Percentiles rank a stretch among this genome's conserved stretches.
Evolutionary conservation across 2,888 invertebrate genomes (phyloP).

Genomic region (Oasisia sp.): DNA sequence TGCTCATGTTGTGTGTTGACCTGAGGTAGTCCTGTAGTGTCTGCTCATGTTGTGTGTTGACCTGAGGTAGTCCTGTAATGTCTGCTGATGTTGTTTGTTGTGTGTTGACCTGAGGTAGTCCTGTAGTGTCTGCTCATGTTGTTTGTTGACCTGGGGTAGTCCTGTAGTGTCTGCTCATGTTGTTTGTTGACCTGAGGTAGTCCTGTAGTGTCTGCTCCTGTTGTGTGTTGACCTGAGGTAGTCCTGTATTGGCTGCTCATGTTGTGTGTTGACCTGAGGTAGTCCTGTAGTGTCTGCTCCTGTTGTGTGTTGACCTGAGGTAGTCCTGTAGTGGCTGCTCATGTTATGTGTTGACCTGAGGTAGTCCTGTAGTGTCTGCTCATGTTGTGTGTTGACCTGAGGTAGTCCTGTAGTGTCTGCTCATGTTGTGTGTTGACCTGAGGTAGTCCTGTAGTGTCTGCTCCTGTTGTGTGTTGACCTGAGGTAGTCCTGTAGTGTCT

Average conservation of each 20-base stretch:
- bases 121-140: background rate
- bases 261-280: background rate
- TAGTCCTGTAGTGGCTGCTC: background rate
- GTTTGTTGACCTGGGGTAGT: no score
- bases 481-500: background rate
- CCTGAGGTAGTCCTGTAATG: background rate
- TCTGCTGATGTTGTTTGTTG: constrained; percentile 18
- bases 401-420: background rate
- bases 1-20: background rate
- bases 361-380: background rate
- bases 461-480: background rate
- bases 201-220: background rate
- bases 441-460: background rate
- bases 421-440: background rate
- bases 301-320: background rate
- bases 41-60: constrained; percentile 1
- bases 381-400: background rate
- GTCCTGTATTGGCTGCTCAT: background rate
- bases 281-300: background rate
- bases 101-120: no score
- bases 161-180: background rate
- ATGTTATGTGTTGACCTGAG: background rate
- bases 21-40: background rate
- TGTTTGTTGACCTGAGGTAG: background rate
- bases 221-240: background rate